These are phyloP conservation scores for Orestias chungarensis DNA, from an alignment of 2,797 vertebrate genomes.

Conservation along the genomic window DNA sequence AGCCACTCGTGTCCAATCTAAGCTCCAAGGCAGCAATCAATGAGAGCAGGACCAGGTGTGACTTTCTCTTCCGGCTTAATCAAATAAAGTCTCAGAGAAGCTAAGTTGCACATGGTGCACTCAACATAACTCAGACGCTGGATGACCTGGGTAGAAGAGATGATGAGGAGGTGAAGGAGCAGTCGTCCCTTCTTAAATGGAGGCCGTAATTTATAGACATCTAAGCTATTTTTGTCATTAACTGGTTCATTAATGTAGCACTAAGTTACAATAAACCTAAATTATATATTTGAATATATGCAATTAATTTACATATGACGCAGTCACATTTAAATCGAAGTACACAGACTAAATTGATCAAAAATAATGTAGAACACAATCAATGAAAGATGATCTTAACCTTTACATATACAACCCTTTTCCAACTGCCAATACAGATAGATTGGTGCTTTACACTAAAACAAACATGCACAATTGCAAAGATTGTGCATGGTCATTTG, in stretches of 20 bases:
- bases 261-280: not conserved
- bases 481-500: not conserved
- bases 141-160: not conserved
- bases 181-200: not conserved
- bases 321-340: not conserved
- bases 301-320: not conserved
- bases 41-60: constrained; percentile 60
- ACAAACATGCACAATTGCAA: not conserved
- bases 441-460: not conserved
- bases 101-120: not conserved
- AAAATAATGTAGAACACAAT: not conserved
- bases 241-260: not conserved
- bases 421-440: not conserved
- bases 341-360: not conserved
- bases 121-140: not conserved
- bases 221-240: not conserved
- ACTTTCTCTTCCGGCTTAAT: not conserved
- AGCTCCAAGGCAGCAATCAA: constrained; percentile 54
- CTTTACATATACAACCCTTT: not conserved
- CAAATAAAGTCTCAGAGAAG: not conserved
- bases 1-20: not conserved
- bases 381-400: no score
- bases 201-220: not conserved
- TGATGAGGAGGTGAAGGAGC: not conserved
- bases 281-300: not conserved